phyloP scores from a whole-genome alignment of 2,888 invertebrate species.

The Amiota minor region DNA sequence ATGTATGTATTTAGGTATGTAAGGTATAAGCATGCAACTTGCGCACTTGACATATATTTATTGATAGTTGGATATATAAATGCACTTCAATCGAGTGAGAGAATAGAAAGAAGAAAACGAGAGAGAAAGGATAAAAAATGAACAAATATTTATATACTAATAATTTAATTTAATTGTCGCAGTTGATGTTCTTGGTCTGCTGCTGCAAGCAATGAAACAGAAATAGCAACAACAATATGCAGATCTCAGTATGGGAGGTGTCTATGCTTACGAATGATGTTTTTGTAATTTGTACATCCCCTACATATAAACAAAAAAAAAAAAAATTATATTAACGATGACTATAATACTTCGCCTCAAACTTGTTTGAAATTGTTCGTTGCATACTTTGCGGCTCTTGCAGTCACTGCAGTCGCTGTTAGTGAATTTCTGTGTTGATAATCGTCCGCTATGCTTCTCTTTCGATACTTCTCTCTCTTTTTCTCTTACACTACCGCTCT shows the following conservation, averaged over 20 bases:
- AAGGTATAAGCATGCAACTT: conserved; percentile 18
- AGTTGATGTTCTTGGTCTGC: too few species aligned
- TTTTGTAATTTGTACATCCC: too few species aligned
- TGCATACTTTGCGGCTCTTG: conserved; percentile 47
- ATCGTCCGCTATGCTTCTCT: neutral
- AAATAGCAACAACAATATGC: neutral
- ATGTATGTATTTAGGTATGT: neutral
- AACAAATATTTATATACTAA: too few species aligned
- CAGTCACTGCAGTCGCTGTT: too few species aligned
- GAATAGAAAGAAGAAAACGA: conserved; percentile 42
- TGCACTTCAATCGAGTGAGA: conserved; percentile 41
- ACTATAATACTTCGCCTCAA: conserved; percentile 36
- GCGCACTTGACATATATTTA: conserved; percentile 27
- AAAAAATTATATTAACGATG: too few species aligned
- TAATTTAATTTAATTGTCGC: too few species aligned
- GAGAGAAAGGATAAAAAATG: conserved; percentile 41
- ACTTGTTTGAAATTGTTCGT: conserved; percentile 57
- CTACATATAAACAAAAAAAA: too few species aligned
- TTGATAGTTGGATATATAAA: conserved; percentile 4
- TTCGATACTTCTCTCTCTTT: neutral
- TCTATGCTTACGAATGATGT: too few species aligned
- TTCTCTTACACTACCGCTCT: neutral
- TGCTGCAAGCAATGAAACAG: too few species aligned
- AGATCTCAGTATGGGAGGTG: too few species aligned
- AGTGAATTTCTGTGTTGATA: too few species aligned